phyloP scores from a whole-genome alignment of 2,888 invertebrate species.

The Gasteruption jaculator region DNA sequence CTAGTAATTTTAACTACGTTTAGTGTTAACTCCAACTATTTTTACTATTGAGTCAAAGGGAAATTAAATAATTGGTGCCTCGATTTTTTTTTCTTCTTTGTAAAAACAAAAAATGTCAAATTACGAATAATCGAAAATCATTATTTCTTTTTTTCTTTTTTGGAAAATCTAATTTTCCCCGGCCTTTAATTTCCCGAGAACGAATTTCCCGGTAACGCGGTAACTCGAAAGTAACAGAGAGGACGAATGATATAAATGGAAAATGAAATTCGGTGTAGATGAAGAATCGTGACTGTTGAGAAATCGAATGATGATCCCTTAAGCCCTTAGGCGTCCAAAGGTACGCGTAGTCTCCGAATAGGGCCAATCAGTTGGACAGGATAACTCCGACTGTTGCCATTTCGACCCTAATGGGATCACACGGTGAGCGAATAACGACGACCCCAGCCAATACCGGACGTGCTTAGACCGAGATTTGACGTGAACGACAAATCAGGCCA shows the following conservation, averaged over 20 bases:
- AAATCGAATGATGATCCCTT: conserved; percentile 25
- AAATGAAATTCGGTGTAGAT: background rate
- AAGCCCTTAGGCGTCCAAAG: conserved; percentile 38
- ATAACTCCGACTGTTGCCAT: conserved; percentile 41
- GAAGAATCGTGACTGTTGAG: conserved; percentile 31
- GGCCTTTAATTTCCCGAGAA: too few species aligned
- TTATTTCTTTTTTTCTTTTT: too few species aligned
- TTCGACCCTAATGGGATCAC: conserved; percentile 46
- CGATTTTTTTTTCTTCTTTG: too few species aligned
- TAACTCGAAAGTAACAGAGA: background rate
- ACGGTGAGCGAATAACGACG: conserved; percentile 42
- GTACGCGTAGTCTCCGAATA: conserved; percentile 50
- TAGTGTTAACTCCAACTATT: too few species aligned
- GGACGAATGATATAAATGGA: conserved; percentile 1
- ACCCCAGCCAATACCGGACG: conserved; percentile 43
- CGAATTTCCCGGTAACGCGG: too few species aligned
- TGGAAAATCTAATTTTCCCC: too few species aligned
- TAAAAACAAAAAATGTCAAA: too few species aligned
- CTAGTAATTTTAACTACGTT: too few species aligned
- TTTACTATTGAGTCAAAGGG: too few species aligned
- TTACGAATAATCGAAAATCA: too few species aligned
- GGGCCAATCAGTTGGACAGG: conserved; percentile 41
- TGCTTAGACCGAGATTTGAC: conserved; percentile 48
- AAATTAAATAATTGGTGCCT: too few species aligned
- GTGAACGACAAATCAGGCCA: conserved; percentile 43